These are phyloP conservation scores for Anguilla anguilla DNA, from an alignment of 2,797 vertebrate species.

Conservation along the genomic window DNA sequence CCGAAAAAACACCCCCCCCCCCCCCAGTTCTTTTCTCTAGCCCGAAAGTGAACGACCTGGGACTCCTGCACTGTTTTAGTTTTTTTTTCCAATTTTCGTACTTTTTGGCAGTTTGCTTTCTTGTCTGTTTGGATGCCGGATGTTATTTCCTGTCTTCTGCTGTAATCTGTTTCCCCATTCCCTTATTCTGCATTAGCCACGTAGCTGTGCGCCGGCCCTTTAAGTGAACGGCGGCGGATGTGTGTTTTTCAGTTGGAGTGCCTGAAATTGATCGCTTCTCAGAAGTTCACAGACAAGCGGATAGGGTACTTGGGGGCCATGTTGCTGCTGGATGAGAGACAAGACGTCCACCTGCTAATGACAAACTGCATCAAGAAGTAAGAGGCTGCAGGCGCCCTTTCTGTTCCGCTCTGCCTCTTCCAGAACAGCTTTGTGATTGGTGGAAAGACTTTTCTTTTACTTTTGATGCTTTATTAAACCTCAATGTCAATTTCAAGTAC, in stretches of 20 bases:
- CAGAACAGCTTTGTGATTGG: not conserved
- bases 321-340: slow-evolving; percentile 96
- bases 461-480: no score
- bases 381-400: slow-evolving; percentile 52
- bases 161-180: not conserved
- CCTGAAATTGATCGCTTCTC: slow-evolving; percentile 98
- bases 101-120: not conserved
- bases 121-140: not conserved
- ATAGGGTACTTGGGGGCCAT: slow-evolving; percentile 99
- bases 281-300: slow-evolving; percentile 99
- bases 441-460: not conserved
- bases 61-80: not conserved
- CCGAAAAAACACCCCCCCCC: not conserved
- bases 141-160: not conserved
- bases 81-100: not conserved
- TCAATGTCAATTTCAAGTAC: no score
- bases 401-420: no score
- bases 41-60: not conserved
- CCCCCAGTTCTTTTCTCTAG: not conserved
- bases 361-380: slow-evolving; percentile 99
- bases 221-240: not conserved
- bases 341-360: slow-evolving; percentile 99
- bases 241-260: slow-evolving; percentile 86
- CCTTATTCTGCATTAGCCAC: not conserved
- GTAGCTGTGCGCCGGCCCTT: not conserved